Base-by-base conservation (phyloP, 2,797 vertebrate species). In the Cyprinodon diabolis region DNA sequence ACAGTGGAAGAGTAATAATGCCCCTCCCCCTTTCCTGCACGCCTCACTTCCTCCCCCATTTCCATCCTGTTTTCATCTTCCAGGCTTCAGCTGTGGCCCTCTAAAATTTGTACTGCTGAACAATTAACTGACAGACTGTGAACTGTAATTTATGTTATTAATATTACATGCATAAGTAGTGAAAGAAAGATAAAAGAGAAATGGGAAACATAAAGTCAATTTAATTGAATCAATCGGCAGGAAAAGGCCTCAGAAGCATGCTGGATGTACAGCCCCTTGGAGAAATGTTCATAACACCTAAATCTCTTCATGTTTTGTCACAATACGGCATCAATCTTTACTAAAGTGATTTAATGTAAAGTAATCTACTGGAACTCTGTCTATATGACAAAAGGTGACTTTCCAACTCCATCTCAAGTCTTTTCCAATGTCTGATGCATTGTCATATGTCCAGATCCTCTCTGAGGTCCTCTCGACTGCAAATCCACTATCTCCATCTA, bases 71-170 rank as follows among this genome's bases (percentile, higher is more conserved):
- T 88, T 91, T 87, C 84, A 86, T 93, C 89, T 93, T 84, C 85
- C 81, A 91, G 90, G 83, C 89, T 92, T 95, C 92, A 93, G 92
- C 93, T 93, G 92, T 30, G 91, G 83, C 91, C 86, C 87, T 76
- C 74, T 85, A 82, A 92, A 91, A 91, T 79, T 74, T 80, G 84
- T 71, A 68, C 86, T 83, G 84, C 87, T 88, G 88, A 94, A 93
- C 91, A 93, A 94, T 94, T 93, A 94, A 92, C 93, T 72, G 76
- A 74, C 84, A 88, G 87, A 91, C 86, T 93, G 90, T 93, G 92
- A 94, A 93, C 89, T 90, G 83, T 87, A 90, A 94, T 92, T 92
- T 88, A 89, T 92, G 89, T 94, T 90, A 92, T 94, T 92, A 93
- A 91, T 92, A 92, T 91, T 93, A 92, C 86, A 76, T 85, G 79